Conservation (phyloP, 2,113 vertebrate genomes). For the Campylomormyrus tamandua region DNA sequence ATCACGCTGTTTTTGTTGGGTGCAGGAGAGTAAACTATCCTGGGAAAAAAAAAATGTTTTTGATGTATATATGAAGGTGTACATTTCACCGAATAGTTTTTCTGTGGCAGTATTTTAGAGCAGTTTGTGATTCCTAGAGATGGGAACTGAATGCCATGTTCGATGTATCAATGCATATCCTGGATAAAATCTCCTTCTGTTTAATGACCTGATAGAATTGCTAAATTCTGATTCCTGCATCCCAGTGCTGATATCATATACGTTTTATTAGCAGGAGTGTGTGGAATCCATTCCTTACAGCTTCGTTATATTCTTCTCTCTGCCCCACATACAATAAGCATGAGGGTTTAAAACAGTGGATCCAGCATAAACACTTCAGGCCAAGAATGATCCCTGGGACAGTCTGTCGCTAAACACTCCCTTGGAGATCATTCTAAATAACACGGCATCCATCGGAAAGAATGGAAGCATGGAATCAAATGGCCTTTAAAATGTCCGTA, state of each 20-base stretch:
- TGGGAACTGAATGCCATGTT: background rate
- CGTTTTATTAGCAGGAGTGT: background rate
- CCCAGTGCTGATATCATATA: background rate
- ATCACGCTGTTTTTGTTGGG: background rate
- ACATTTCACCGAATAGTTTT: background rate
- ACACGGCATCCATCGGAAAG: slow-evolving; percentile 11
- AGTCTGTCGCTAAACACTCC: slow-evolving; percentile 16
- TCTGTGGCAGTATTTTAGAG: background rate
- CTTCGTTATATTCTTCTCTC: background rate
- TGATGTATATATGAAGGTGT: background rate
- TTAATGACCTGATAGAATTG: background rate
- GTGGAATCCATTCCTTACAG: background rate
- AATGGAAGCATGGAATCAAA: slow-evolving; percentile 19
- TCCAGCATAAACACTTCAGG: background rate
- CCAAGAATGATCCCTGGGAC: background rate
- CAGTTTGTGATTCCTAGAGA: background rate
- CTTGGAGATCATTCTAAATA: slow-evolving; percentile 20
- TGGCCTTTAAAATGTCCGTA: background rate
- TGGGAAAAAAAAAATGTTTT: background rate
- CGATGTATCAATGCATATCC: background rate
- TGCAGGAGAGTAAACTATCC: background rate
- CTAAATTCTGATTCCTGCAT: background rate
- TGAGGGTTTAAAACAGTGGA: background rate
- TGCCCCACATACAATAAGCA: background rate
- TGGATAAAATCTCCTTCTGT: background rate